Base-by-base conservation (phyloP, 2,113 vertebrate genomes). In the Amazona guildingii region DNA sequence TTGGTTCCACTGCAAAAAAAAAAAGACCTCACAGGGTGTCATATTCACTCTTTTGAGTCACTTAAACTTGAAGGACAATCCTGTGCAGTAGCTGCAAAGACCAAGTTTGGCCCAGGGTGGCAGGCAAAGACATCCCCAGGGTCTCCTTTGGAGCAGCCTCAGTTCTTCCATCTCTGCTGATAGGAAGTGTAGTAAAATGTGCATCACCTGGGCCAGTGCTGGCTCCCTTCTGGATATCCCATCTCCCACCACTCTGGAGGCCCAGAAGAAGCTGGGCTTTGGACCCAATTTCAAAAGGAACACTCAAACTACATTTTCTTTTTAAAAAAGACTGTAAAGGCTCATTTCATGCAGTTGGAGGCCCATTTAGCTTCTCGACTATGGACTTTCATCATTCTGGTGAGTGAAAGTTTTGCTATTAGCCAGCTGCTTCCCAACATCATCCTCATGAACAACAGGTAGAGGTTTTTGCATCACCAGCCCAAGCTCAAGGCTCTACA, bases 391-490 rank as follows among this genome's bases (percentile, higher is more conserved):
- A 27, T 49, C 52, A 20, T n/a, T 23, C 55, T 27, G 8, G 11
- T 2, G 3, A 85, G 28, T 28, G 37, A 33, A 1, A 4, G 7
- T 29, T 59, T 64, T 37, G 18, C 39, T n/a, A 2, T 3, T 16
- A 48, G 28, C 59, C 64, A 59, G 51, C 9, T 28, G 35, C 51
- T 27, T 37, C 61, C 64, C 31, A 3, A 4, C 0, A 0, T 3
- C 3, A 1, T 63, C 49, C 35, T 43, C 69, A 10, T 0, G 1
- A 41, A 64, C 54, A 61, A 37, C 68, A 21, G 13, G 44, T 0
- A 0, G 31, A 21, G 16, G 35, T 0, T 0, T 37, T 21, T 10
- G 12, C 51, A 49, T 7, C 61, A 52, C n/a, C 33, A 44, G 9
- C 75, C 31, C 3, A 1, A 57, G 51, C 23, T 13, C 84, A 21